Base-by-base conservation (phyloP, 2,113 vertebrate genomes). In the Forbesichthys agassizii region DNA sequence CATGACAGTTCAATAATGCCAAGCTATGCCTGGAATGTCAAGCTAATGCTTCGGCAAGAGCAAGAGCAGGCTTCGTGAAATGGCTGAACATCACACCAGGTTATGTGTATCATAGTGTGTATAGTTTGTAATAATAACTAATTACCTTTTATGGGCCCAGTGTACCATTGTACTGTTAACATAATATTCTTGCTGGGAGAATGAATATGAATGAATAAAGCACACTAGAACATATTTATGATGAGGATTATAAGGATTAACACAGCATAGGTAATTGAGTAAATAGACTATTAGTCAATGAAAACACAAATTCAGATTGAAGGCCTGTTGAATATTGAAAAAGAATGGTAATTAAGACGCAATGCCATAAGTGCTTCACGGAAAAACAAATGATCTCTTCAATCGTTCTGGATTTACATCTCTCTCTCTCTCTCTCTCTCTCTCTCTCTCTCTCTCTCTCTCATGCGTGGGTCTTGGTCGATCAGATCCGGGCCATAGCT, bases 21-120 rank as follows among this genome's bases (percentile, higher is more conserved):
- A 86, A 89, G 89, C 82, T 92, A 92, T 93, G 89, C 88, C 71
- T 89, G 89, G 93, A 93, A 94, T 94, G 91, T 91, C 80, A 85
- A 84, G 79, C 80, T 88, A 89, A 87, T 84, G 80, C 84, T 77
- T 83, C 66, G 82, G 88, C 80, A 80, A 84, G 82, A 82, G 67
- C 74, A 73, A 80, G 76, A 3, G 8, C 68, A 71, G 59, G 72
- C 68, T 71, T 77, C 63, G 58, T 81, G 66, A 88, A 87, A 77
- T 55, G 55, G 55, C 74, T 58, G 8, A 64, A 33, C 73, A 46
- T 47, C 20, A 66, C 9, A 46, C 48, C 46, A 63, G 11, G 1
- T 58, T 27, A 53, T 59, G 48, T 54, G 56, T 20, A 57, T 55
- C 20, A 57, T 55, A 54, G 20, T 57, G 55, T 57, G 20, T 11